Conservation (phyloP, 2,797 vertebrate species). For the Bufotes viridis region DNA sequence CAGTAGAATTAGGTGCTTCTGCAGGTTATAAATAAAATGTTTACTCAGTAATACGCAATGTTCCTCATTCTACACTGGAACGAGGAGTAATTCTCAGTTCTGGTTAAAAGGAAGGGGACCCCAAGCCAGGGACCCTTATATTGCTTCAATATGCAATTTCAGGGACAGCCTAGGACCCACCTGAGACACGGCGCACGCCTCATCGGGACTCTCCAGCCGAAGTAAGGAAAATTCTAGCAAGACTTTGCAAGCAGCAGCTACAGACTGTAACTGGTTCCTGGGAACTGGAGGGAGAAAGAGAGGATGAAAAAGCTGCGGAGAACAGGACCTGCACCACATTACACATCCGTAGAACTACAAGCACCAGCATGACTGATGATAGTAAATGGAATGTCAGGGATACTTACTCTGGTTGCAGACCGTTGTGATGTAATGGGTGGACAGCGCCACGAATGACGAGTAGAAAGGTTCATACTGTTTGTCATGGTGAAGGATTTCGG, state of each 20-base stretch:
- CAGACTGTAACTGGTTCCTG: slow-evolving; percentile 93
- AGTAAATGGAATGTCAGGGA: too few relatives aligned
- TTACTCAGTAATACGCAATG: not conserved
- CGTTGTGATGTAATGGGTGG: slow-evolving; percentile 98
- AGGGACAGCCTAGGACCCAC: slow-evolving; percentile 71
- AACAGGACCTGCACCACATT: not conserved
- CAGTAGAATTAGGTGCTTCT: slow-evolving; percentile 98
- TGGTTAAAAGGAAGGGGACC: too few relatives aligned
- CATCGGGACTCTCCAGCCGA: slow-evolving; percentile 96
- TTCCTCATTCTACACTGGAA: too few relatives aligned
- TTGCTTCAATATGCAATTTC: too few relatives aligned
- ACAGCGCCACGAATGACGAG: slow-evolving; percentile 97
- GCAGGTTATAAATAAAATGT: not conserved
- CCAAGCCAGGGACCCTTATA: too few relatives aligned
- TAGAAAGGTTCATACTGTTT: slow-evolving; percentile 99
- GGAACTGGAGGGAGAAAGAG: slow-evolving; percentile 80
- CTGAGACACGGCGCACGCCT: slow-evolving; percentile 99
- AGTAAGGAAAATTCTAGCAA: slow-evolving; percentile 96
- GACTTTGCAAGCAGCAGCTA: slow-evolving; percentile 96
- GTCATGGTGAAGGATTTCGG: slow-evolving; percentile 97
- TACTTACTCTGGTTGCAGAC: slow-evolving; percentile 96
- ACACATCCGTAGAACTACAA: not conserved
- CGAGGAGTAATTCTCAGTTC: too few relatives aligned
- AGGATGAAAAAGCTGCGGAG: not conserved
- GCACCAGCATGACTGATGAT: not conserved